Conservation (phyloP, 2,888 invertebrate species). For the Daptonema setosum region DNA sequence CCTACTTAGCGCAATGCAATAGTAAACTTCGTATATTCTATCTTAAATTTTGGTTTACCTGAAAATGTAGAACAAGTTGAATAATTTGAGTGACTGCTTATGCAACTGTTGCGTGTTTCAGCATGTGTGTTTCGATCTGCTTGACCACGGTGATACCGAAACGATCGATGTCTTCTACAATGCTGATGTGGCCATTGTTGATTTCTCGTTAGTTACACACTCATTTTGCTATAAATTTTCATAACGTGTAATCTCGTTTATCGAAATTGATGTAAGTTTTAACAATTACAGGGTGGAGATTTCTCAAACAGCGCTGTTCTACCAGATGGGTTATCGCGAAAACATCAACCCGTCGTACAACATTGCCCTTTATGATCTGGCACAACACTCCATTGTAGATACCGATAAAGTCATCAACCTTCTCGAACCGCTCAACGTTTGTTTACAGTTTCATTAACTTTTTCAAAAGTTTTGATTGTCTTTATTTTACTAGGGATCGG, state of each 20-base stretch:
- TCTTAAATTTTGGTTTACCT: no score
- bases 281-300: constrained; percentile 60
- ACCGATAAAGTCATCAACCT: constrained; percentile 12
- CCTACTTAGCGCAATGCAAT: no score
- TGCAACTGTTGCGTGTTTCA: no score
- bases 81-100: no score
- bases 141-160: constrained; percentile 90
- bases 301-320: constrained; percentile 78
- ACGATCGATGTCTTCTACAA: constrained; percentile 86
- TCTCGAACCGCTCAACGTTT: constrained; percentile 20
- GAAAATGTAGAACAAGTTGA: no score
- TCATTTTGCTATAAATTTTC: no score
- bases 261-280: no score
- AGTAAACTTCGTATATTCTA: no score
- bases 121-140: constrained; percentile 54
- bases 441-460: not conserved
- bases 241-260: no score
- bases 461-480: no score
- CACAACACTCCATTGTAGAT: constrained; percentile 14
- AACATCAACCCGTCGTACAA: constrained; percentile 36
- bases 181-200: constrained; percentile 88
- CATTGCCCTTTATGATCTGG: no score
- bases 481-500: no score
- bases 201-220: constrained; percentile 49
- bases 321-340: constrained; percentile 87